Evolutionary conservation across 1,140 invertebrate genomes (phyloP), one percentile per base, ranked within the genome.

Genomic region (Kradibia gibbosae): DNA sequence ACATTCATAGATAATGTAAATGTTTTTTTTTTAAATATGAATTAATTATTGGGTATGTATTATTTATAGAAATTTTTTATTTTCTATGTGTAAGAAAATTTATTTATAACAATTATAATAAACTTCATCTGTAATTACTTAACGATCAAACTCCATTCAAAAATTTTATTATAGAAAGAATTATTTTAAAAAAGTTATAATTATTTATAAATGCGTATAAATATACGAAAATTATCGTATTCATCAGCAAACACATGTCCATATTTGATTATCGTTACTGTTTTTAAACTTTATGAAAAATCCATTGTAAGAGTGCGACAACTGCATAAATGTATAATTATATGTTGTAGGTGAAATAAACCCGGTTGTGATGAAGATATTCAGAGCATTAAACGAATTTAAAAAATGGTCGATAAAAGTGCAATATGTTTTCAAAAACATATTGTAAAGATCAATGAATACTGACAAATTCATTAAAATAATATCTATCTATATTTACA

Each of bases 281-380:
- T 88, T 89, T 89, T 86, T 86, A 88, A 89, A 89, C 88, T 89
- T 89, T 89, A 89, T 89, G 84, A 84, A 85, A 84, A 62, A 15
- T 78, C 20, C 78, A 84, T 81, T 67, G 72, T 74, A 85, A 84
- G 53, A 55, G 83, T 80, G 53, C 42, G 39, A 65, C 72, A 81
- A 80, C 48, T 50, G 45, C 60, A 78, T 62, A 81, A 60, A 72
- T 48, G 45, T 62, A 82, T 62, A 81, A 50, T 74, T 48, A 78
- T 65, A 72, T 72, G 57, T 80, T 13, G 67, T 78, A 67, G 62
- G 20, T 60, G 17, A 62, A 72, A 15, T 75, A 80, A 53, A 57
- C n/a, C 34, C 67, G 34, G 76, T 80, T 83, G 78, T 77, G 65
- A 72, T 83, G 78, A 81, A 17, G 36, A 50, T 77, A 77, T 81